Percentiles rank a stretch among this genome's conserved stretches.
Evolutionary conservation across 1,140 invertebrate genomes (phyloP).

Genomic region (Anastatus disparis): DNA sequence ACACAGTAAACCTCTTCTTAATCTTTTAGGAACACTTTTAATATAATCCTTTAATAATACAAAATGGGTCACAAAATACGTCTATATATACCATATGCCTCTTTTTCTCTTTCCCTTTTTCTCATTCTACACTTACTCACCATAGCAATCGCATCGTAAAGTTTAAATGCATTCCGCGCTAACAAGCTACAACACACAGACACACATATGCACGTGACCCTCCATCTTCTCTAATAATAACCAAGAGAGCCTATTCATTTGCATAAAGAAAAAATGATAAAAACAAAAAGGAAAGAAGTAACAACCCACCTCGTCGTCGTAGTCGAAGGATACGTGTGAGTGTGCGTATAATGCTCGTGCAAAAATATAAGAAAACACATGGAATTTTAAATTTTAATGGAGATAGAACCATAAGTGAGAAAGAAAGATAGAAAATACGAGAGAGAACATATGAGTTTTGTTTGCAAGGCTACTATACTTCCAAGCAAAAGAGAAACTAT

Average conservation of each 20-base stretch:
- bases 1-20: too few relatives aligned
- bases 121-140: background rate
- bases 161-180: conserved; percentile 4
- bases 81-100: too few relatives aligned
- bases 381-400: background rate
- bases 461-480: background rate
- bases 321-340: background rate
- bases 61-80: conserved; percentile 1
- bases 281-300: too few relatives aligned
- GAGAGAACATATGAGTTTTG: background rate
- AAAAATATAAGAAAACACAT: too few relatives aligned
- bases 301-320: background rate
- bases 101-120: background rate
- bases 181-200: background rate
- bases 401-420: background rate
- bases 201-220: background rate
- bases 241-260: conserved; percentile 8
- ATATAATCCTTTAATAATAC: too few relatives aligned
- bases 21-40: too few relatives aligned
- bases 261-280: conserved; percentile 16
- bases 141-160: conserved; percentile 1
- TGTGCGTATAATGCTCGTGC: background rate
- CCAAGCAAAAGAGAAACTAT: background rate
- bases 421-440: background rate
- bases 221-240: conserved; percentile 9